Evolutionary conservation across 1,140 invertebrate genomes (phyloP), one percentile per base, ranked within the genome.

Genomic region (Heliconius eleuchia): DNA sequence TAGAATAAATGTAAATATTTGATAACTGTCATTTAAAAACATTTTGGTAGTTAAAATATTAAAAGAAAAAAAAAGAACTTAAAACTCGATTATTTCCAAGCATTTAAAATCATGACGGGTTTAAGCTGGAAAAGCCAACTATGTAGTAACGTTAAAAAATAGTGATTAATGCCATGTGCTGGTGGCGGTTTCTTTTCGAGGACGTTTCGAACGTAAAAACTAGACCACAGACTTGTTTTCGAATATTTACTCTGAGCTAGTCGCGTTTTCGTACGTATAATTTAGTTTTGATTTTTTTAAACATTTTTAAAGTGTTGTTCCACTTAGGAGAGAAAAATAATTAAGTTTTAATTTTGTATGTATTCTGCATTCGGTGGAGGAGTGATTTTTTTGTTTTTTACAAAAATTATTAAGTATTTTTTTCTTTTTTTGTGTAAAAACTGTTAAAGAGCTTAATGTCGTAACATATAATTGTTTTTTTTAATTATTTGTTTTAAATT

Each of bases 131-230:
- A 71, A 77, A 71, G 46, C 55, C 42, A 57, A 70, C 42, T 30
- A 57, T 52, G 72, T 66, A 70, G 50, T 73, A 73, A 80, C 71
- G 50, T 80, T 76, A 57, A 70, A 78, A 85, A 86, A 85, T 76
- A 80, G 74, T 88, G 83, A 82, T 88, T 87, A 87, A 80, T 74
- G 76, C 83, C 85, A 86, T 82, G 84, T 84, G 86, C 74, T 84
- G 66, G 71, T 78, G 91, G 78, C 90, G 89, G 91, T 92, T 92
- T 92, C 86, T 86, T 91, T 89, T 93, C 90, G 89, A 93, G 91
- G 91, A 92, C 90, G 80, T 83, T 83, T 78, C 71, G 71, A 79
- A 79, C 60, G 57, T 75, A 79, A 75, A 79, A 74, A 79, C 60
- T 79, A 74, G 78, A 74, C 57, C 78, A 42, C 60, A 46, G 27